Evolutionary conservation across 2,797 vertebrate species (phyloP).

Genomic region (Ptychobarbus kaznakovi): DNA sequence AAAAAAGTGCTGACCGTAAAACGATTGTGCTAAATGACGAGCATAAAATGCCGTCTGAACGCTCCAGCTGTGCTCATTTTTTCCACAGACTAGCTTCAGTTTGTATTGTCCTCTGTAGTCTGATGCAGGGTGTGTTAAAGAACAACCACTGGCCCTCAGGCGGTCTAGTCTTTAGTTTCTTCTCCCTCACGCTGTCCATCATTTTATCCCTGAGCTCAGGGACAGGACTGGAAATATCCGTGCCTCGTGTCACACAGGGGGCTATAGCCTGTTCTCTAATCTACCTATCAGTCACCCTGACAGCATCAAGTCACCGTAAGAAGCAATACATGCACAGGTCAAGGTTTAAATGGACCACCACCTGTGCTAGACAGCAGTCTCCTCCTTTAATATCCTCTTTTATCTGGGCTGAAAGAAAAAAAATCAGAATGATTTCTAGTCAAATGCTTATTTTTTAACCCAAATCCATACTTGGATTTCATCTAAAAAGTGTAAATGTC

Average conservation of each 20-base stretch:
- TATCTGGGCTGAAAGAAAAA: constrained; percentile 21
- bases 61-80: constrained; percentile 27
- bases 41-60: constrained; percentile 72
- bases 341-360: constrained; percentile 43
- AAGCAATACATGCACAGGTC: constrained; percentile 55
- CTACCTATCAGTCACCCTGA: constrained; percentile 60
- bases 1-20: constrained; percentile 82
- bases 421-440: background rate
- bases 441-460: background rate
- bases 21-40: constrained; percentile 78
- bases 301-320: constrained; percentile 54
- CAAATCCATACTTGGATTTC: background rate
- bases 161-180: constrained; percentile 4
- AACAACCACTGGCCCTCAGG: constrained; percentile 15
- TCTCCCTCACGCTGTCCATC: constrained; percentile 28
- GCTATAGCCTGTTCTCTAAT: constrained; percentile 59
- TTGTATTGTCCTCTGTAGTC: constrained; percentile 11
- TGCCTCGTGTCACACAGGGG: constrained; percentile 48
- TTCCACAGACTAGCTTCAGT: background rate
- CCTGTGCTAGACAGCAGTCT: constrained; percentile 24
- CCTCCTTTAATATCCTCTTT: constrained; percentile 40
- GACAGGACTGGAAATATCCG: constrained; percentile 42
- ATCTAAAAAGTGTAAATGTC: background rate
- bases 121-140: constrained; percentile 38
- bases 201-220: constrained; percentile 23